phyloP scores from a whole-genome alignment of 1,140 invertebrate genomes.

The Neelides sp. region DNA sequence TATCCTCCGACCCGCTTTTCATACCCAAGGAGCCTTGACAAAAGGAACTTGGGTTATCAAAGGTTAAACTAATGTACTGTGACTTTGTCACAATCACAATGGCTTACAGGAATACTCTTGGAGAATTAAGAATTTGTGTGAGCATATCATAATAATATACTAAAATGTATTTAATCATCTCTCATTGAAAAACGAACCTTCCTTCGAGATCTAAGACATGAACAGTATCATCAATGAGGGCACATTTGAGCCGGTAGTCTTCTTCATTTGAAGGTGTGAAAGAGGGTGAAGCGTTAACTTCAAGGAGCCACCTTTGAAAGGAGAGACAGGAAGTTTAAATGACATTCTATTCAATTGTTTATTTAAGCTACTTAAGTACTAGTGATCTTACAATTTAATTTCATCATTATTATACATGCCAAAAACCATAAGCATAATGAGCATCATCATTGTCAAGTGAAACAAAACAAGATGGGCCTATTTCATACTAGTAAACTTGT shows the following conservation, averaged over 20 bases:
- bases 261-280: conserved; percentile 46
- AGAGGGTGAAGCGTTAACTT: conserved; percentile 52
- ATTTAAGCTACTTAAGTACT: not conserved
- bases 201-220: conserved; percentile 39
- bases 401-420: too few species aligned
- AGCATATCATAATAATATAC: too few species aligned
- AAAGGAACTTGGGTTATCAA: too few species aligned
- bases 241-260: conserved; percentile 41
- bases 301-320: conserved; percentile 45
- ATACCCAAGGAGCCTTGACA: conserved; percentile 39
- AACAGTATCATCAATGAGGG: conserved; percentile 38
- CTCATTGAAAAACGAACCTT: conserved; percentile 23
- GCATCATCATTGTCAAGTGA: too few species aligned
- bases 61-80: too few species aligned
- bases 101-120: too few species aligned
- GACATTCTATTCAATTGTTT: not conserved
- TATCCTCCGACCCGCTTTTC: conserved; percentile 47
- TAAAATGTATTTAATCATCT: too few species aligned
- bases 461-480: too few species aligned
- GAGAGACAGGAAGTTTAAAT: conserved; percentile 2
- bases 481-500: too few species aligned
- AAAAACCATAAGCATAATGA: too few species aligned
- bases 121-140: too few species aligned
- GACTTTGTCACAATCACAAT: too few species aligned
- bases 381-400: not conserved